These are phyloP conservation scores for Microcaecilia unicolor DNA, from an alignment of 2,797 vertebrate genomes.

Conservation along the genomic window DNA sequence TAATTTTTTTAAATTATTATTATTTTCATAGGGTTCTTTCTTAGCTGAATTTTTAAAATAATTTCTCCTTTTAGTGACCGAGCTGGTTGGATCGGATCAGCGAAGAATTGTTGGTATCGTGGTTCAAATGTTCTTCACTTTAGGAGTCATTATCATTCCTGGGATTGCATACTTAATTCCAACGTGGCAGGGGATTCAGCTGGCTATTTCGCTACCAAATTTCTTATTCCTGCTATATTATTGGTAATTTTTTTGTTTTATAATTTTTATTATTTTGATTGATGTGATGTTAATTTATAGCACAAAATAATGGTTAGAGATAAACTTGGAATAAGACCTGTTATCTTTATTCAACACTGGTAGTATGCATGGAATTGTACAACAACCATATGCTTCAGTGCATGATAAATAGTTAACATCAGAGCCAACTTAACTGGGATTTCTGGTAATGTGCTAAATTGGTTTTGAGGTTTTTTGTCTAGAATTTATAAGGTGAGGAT, in stretches of 20 bases:
- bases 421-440: no score
- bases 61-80: conserved; percentile 86
- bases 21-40: background rate
- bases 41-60: conserved; percentile 12
- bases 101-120: conserved; percentile 77
- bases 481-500: no score
- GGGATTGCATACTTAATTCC: conserved; percentile 80
- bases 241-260: conserved; percentile 64
- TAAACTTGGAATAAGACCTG: no score
- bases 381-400: no score
- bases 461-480: no score
- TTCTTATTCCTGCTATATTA: conserved; percentile 82
- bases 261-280: background rate
- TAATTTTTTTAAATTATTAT: no score
- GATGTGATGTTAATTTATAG: background rate
- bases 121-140: conserved; percentile 87
- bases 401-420: no score
- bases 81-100: conserved; percentile 84
- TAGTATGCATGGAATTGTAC: no score
- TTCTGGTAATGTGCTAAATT: no score
- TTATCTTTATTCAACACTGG: no score
- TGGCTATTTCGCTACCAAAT: conserved; percentile 77
- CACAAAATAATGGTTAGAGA: no score
- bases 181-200: conserved; percentile 84
- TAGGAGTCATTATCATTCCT: conserved; percentile 82